Evolutionary conservation across 1,140 invertebrate species (phyloP).

Genomic region (Halyomorpha halys): DNA sequence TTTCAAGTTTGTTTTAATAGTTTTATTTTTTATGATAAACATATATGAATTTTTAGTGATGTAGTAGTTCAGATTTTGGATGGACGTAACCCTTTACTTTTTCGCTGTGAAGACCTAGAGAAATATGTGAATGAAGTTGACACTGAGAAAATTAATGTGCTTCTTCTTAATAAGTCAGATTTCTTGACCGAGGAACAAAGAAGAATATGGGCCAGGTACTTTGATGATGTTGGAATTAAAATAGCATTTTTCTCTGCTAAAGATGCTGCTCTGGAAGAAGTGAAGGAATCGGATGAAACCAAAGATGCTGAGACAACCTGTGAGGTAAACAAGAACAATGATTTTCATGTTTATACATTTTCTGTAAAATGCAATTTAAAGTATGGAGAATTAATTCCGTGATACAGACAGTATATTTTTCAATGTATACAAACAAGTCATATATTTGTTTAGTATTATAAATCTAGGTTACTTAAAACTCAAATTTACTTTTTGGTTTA

Average conservation of each 20-base stretch:
- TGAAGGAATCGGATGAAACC: not conserved
- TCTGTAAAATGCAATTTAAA: too few species aligned
- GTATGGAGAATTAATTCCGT: too few species aligned
- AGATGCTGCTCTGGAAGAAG: not conserved
- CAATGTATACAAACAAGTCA: too few species aligned
- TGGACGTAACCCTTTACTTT: conserved; percentile 90
- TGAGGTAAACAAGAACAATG: too few species aligned
- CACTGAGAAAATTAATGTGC: conserved; percentile 62
- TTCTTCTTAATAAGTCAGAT: conserved; percentile 97
- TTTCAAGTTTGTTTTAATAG: not conserved
- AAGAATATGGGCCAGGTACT: conserved; percentile 79
- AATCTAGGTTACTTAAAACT: too few species aligned
- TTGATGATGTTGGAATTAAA: conserved; percentile 51
- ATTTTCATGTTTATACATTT: too few species aligned
- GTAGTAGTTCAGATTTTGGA: conserved; percentile 93
- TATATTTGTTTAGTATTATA: too few species aligned
- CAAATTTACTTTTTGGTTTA: too few species aligned
- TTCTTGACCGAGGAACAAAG: conserved; percentile 74
- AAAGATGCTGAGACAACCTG: too few species aligned
- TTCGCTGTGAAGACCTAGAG: conserved; percentile 89
- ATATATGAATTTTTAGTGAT: conserved; percentile 52
- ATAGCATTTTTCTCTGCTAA: conserved; percentile 78
- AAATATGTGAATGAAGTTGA: conserved; percentile 81
- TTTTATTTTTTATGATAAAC: not conserved
- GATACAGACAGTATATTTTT: too few species aligned